These are phyloP conservation scores for Drepana arcuata DNA, from an alignment of 1,140 invertebrate species.

Conservation along the genomic window DNA sequence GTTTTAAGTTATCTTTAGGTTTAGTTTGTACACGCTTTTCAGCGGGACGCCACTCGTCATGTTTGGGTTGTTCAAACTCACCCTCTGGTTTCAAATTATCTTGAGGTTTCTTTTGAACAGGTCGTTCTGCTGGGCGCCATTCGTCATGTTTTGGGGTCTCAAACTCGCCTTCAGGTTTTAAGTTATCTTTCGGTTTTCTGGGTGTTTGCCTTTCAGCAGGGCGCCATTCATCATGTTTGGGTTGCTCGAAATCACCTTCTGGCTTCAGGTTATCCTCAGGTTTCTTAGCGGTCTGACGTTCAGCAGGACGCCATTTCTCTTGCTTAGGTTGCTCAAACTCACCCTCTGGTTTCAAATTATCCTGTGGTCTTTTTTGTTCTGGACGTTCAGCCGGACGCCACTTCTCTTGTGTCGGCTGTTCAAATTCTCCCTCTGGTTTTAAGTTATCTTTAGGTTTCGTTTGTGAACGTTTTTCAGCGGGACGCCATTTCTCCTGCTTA, in stretches of 20 bases:
- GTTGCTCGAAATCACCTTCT: constrained; percentile 4
- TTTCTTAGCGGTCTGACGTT: constrained; percentile 51
- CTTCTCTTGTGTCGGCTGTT: constrained; percentile 42
- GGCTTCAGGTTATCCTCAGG: constrained; percentile 46
- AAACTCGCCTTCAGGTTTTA: constrained; percentile 57
- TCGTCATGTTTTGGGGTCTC: neutral
- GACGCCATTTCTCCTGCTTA: constrained; percentile 38
- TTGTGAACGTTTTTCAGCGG: constrained; percentile 55
- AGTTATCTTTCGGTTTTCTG: constrained; percentile 50
- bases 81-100: constrained; percentile 74
- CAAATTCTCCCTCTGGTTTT: constrained; percentile 74
- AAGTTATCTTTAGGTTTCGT: constrained; percentile 73
- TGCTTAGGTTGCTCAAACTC: constrained; percentile 45
- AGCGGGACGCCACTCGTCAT: constrained; percentile 23
- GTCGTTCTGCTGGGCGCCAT: constrained; percentile 59
- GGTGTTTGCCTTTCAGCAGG: constrained; percentile 7
- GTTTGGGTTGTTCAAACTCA: constrained; percentile 28
- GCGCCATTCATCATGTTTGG: neutral
- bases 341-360: constrained; percentile 75
- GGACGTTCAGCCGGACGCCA: constrained; percentile 47
- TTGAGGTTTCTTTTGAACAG: constrained; percentile 52
- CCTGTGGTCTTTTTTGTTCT: constrained; percentile 48
- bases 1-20: constrained; percentile 65
- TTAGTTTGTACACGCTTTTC: constrained; percentile 56
- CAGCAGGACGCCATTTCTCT: constrained; percentile 62